Percentiles rank a stretch among this genome's conserved stretches.
These are phyloP conservation scores for Hypotaenidia philippensis DNA, from an alignment of 2,797 vertebrate species.

Conservation along the genomic window DNA sequence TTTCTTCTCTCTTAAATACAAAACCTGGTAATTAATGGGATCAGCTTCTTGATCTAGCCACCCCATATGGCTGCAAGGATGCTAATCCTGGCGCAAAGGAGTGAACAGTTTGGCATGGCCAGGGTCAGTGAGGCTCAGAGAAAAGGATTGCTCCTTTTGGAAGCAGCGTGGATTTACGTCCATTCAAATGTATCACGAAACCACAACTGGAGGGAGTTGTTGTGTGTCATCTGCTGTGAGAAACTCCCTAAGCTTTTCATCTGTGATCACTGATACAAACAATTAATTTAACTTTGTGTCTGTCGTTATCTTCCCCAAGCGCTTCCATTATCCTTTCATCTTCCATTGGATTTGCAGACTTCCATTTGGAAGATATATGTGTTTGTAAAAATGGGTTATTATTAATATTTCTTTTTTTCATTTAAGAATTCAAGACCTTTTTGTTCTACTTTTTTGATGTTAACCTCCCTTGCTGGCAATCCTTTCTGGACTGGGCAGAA, in stretches of 20 bases:
- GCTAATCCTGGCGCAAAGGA: neutral
- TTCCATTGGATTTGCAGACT: neutral
- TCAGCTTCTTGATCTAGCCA: neutral
- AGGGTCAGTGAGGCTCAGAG: neutral
- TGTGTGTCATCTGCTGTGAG: neutral
- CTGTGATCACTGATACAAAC: neutral
- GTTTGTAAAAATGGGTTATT: neutral
- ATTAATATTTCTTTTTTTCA: neutral
- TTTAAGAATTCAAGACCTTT: neutral
- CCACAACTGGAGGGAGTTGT: neutral
- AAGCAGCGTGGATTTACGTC: neutral
- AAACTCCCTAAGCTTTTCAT: neutral
- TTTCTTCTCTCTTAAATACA: neutral
- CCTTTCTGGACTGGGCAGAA: neutral
- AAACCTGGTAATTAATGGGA: neutral
- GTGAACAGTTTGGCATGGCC: neutral
- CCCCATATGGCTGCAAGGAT: neutral
- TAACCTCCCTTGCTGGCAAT: neutral
- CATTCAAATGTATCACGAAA: neutral
- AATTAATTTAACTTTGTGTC: slow-evolving; percentile 1
- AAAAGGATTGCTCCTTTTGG: neutral
- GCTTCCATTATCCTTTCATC: slow-evolving; percentile 57
- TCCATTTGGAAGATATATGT: neutral
- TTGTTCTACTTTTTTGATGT: neutral
- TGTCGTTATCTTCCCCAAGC: neutral